Percentiles rank a stretch among this genome's conserved stretches.
Evolutionary conservation across 2,113 vertebrate species (phyloP).

Genomic region (Pelodiscus sinensis): DNA sequence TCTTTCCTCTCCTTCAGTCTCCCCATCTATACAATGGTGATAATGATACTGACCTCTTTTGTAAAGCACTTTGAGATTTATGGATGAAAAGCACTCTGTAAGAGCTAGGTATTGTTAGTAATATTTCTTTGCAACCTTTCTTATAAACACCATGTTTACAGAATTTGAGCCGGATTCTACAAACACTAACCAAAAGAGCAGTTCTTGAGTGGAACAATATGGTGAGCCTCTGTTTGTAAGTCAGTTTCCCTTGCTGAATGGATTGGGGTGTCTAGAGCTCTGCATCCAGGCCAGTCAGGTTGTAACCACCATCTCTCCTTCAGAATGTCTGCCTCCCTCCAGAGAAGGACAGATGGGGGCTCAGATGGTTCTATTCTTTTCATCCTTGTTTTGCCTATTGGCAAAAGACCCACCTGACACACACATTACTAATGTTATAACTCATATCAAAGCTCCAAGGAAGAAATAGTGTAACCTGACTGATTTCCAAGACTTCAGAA

Average conservation of each 20-base stretch:
- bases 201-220: not conserved
- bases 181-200: not conserved
- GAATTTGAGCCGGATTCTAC: not conserved
- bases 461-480: not conserved
- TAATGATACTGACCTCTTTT: not conserved
- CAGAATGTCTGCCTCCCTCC: not conserved
- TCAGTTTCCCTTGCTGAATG: not conserved
- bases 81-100: not conserved
- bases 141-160: not conserved
- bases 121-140: not conserved
- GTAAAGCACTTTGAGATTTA: not conserved
- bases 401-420: not conserved
- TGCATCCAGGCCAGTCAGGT: not conserved
- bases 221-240: not conserved
- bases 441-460: not conserved
- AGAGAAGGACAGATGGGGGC: not conserved
- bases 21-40: not conserved
- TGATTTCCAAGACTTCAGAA: no score
- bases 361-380: no score
- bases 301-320: not conserved
- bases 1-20: not conserved
- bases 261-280: not conserved
- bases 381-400: not conserved
- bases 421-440: not conserved
- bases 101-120: not conserved